These are phyloP conservation scores for Chouioia cunea DNA, from an alignment of 2,888 invertebrate genomes.

Conservation along the genomic window DNA sequence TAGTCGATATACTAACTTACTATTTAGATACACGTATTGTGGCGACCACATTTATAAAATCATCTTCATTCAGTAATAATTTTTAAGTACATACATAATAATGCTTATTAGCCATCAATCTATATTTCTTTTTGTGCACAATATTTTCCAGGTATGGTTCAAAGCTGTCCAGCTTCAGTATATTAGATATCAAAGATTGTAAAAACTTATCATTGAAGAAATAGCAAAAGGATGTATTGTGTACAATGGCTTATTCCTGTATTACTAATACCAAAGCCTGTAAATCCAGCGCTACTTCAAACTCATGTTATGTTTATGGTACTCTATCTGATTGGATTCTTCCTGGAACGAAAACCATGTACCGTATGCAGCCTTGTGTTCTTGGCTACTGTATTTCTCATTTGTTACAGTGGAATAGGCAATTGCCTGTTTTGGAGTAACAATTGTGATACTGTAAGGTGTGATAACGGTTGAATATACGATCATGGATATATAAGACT, in stretches of 20 bases:
- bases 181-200: neutral
- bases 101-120: too few species aligned
- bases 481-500: conserved; percentile 30
- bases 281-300: conserved; percentile 95
- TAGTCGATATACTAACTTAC: too few species aligned
- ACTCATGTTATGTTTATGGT: conserved; percentile 98
- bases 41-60: too few species aligned
- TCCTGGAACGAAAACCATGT: conserved; percentile 96
- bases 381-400: conserved; percentile 89
- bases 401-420: conserved; percentile 96
- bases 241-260: conserved; percentile 98
- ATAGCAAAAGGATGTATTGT: conserved; percentile 83
- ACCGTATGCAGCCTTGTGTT: conserved; percentile 97
- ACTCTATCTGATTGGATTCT: conserved; percentile 95
- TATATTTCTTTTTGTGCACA: neutral
- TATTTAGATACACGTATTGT: too few species aligned
- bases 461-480: conserved; percentile 59
- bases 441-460: conserved; percentile 76
- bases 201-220: conserved; percentile 23
- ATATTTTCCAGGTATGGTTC: conserved; percentile 31
- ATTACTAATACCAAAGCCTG: conserved; percentile 95
- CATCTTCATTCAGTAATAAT: too few species aligned
- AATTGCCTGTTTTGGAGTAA: conserved; percentile 93
- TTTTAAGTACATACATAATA: too few species aligned
- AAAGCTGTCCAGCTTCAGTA: conserved; percentile 5